Evolutionary conservation across 2,113 vertebrate genomes (phyloP), one percentile per base, ranked within the genome.

Genomic region (Calidris pugnax): DNA sequence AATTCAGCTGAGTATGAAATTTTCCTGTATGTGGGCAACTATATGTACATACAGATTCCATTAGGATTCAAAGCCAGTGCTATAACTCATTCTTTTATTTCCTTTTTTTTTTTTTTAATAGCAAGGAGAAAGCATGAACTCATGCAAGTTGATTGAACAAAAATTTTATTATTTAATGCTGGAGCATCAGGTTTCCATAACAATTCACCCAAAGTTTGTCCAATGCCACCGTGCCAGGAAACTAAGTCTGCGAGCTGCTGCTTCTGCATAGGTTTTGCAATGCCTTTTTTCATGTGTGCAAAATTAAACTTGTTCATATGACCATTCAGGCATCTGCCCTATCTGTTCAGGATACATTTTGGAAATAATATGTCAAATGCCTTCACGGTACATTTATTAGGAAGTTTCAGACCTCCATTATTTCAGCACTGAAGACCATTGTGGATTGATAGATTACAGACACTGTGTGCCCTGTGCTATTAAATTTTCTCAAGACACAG

Each of bases 331-430:
- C 81, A 68, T 85, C 63, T 85, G 63, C 51, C 87, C 63, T 45
- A 80, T 88, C 75, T 94, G 67, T 79, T 96, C 68, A 83, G 64
- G 28, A 55, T 88, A 43, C 41, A 77, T 78, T 74, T 84, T 86
- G 72, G 60, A 85, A 94, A 81, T 90, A 92, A 60, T 77, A 47
- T 23, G 94, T 94, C 57, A 76, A 64, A 85, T 90, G 66, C 43
- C 39, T 75, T 76, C 59, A 82, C 0, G 1, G 73, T 79, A 55
- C 48, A 24, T 77, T 82, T 88, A 69, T 94, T 77, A 66, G 63
- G 59, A 93, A 83, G n/a, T 77, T 76, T 89, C 28, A 28, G 72
- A 30, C 47, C 59, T 94, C 78, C 35, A 74, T 88, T 72, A 62
- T 88, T 92, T 89, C 41, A 71, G 17, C 32, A 78, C 56, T 71